These are phyloP conservation scores for Thryonomys swinderianus DNA, from an alignment of 2,113 vertebrate species.

Conservation along the genomic window DNA sequence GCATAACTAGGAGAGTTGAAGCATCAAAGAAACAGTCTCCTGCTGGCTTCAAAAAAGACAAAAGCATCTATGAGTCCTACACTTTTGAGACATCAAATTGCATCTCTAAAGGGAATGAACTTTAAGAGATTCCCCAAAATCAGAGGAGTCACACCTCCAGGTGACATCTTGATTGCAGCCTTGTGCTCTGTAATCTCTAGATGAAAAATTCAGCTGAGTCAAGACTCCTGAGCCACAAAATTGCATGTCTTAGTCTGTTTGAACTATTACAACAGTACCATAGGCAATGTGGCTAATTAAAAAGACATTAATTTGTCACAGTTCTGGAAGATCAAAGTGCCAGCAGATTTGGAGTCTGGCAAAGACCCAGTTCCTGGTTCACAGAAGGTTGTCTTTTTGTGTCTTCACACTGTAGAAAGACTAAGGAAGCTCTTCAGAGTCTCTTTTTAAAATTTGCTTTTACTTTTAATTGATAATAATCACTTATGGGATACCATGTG, in stretches of 20 bases:
- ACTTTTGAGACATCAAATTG: neutral
- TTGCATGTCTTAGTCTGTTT: neutral
- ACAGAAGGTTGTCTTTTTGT: neutral
- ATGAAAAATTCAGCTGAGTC: neutral
- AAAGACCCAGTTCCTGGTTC: neutral
- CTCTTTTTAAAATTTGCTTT: neutral
- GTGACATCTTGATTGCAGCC: neutral
- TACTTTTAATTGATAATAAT: neutral
- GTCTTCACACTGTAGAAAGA: neutral
- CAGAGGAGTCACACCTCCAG: neutral
- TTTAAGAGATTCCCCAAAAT: constrained; percentile 37
- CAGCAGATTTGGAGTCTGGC: neutral
- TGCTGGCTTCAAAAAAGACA: constrained; percentile 31
- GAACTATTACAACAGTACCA: neutral
- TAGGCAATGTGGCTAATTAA: neutral
- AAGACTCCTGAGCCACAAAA: neutral
- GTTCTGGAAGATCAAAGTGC: neutral
- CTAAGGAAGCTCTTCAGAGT: neutral
- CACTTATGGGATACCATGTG: neutral
- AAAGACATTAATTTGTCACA: neutral
- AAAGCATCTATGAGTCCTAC: neutral
- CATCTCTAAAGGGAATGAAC: constrained; percentile 6
- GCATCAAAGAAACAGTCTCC: neutral
- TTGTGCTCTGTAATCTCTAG: neutral
- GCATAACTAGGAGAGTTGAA: constrained; percentile 2